Base-by-base conservation (phyloP, 2,888 invertebrate species). In the Meloe dianella region DNA sequence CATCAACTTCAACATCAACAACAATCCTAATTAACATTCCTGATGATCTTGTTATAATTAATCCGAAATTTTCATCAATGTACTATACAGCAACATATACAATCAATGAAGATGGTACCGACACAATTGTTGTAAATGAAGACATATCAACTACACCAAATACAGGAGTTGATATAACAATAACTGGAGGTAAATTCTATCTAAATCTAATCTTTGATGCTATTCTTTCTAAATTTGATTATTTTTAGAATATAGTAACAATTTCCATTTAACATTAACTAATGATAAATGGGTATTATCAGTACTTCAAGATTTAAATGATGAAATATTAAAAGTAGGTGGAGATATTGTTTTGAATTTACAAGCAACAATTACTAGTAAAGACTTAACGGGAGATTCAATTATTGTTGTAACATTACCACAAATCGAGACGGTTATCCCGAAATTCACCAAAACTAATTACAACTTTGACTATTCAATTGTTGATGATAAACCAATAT, bases 391-490 rank as follows among this genome's bases (percentile, higher is more conserved):
- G 27, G 29, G 6, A 10, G 22, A 12, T 27, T 17, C 12, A 7
- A 14, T 14, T 12, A 8, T 51, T 63, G 24, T 57, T 10, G 35
- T 57, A 9, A 35, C 30, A 32, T 38, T 38, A 38, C 38, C 38
- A 38, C 6, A 30, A 10, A 8, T 57, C 1, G 54, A 54, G 10
- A 8, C 35, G 2, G 54, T 8, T 2, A 35, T 29, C 4, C 64
- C 60, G n/a, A 57, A 57, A 60, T 64, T 64, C n/a, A n/a, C n/a
- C n/a, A 74, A 82, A 73, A 69, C 85, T 12, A 84, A 84, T 70
- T 87, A 87, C 73, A 75, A 81, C 29, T 86, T 84, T 10, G 77
- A 78, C 27, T 88, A 87, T 70, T 82, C 81, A 1, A 72, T 71
- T 24, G 76, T 82, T 47, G 72, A 76, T 12, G 85, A 85, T 54